Evolutionary conservation across 1,140 invertebrate genomes (phyloP), one percentile per base, ranked within the genome.

Genomic region (Hylaeus volcanicus): DNA sequence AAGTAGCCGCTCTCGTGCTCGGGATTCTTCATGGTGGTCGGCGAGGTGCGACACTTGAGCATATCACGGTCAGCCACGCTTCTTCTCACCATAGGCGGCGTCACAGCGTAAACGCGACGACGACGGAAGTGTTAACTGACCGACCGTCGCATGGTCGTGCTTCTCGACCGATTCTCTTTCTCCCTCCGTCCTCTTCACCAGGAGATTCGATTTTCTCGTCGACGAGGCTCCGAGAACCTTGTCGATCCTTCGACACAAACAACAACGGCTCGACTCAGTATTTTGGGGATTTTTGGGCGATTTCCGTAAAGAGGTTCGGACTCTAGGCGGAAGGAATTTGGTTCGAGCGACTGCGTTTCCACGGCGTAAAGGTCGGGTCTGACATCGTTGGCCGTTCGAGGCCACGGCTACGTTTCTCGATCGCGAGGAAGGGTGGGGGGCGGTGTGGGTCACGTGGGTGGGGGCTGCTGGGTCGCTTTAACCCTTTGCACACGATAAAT

Each of bases 1-100:
- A 89, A 93, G 53, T 91, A 92, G 1, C 92, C 92, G 65, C 91
- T 92, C 81, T 92, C 92, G 84, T 92, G 78, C 73, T 91, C 91
- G 8, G 88, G 86, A 73, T 89, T 89, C 61, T 92, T 92, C 86
- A 90, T 90, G 11, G 61, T 61, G 48, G 3, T 60, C n/a, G 3
- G 6, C 1, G 55, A 39, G 11, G 45, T 26, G 1, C 55, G 1
- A 15, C 9, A 26, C 12, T 48, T 37, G 4, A 53, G 39, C 60
- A 79, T 82, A 1, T 39, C 14, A 6, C 1, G 3, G 12, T 2
- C 53, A 15, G 6, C n/a, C 14, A 3, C 39, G 3, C 8, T 15
- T 51, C 3, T 66, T 48, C 1, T 1, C 5, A 26, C 5, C 26
- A 9, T 5, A 11, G 11, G 41, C 48, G 48, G 8, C 15, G 39